Base-by-base conservation (phyloP, 2,797 vertebrate species). In the Lutjanus campechanus region DNA sequence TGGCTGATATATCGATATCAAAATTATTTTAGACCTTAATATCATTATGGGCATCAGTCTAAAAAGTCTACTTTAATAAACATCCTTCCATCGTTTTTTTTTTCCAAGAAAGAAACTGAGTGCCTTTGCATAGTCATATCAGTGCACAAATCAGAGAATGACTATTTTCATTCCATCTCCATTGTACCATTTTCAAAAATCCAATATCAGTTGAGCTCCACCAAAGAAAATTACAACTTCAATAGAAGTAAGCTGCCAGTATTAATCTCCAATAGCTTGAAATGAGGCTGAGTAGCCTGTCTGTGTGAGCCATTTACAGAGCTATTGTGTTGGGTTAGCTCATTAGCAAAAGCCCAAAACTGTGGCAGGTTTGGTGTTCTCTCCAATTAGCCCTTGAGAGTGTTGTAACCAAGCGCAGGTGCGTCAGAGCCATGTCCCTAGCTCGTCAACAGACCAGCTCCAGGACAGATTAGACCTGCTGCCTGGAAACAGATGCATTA, bases 401-500 rank as follows among this genome's bases (percentile, higher is more conserved):
- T 22, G 73, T 73, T 62, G 83, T 91, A 93, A 90, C 89, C 85
- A 86, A 83, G 88, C 49, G 77, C 90, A 85, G 92, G 92, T 95
- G 91, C 84, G 87, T 93, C 92, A 92, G 77, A 90, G 79, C 49
- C 53, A 11, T 43, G 73, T 92, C 86, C 83, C 88, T 9, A 51
- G 82, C 59, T 77, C 75, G 77, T 88, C 87, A 94, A 91, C 89
- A 88, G 83, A 79, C 70, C 63, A 67, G 89, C 88, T 84, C 83
- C 43, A 43, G 84, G 90, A 93, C 84, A 87, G 92, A 93, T 90
- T 94, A 93, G 81, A 85, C 77, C 73, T 61, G 89, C 89, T 92
- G 92, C 92, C 70, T 89, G 89, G 92, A 93, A 87, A 95, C 92
- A 80, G 84, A 84, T 78, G 77, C 84, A 93, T 92, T 90, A 93